These are phyloP conservation scores for Pseudopleuronectes americanus DNA, from an alignment of 2,797 vertebrate species.

Conservation along the genomic window DNA sequence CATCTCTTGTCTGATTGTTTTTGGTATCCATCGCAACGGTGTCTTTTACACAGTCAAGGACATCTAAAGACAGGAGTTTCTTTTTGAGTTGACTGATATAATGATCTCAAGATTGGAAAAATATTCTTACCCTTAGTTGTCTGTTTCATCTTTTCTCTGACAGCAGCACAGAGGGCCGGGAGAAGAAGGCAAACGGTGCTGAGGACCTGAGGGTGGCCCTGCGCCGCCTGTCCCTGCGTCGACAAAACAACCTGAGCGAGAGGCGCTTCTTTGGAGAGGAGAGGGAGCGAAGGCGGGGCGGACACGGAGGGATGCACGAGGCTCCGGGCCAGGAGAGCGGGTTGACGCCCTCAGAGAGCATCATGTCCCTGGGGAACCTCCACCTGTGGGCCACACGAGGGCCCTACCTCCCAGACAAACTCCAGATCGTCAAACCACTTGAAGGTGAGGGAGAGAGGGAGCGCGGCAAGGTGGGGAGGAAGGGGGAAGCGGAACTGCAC, in stretches of 20 bases:
- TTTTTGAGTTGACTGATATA: neutral
- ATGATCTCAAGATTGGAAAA: neutral
- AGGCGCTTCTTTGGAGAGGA: conserved; percentile 95
- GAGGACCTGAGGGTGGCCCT: conserved; percentile 94
- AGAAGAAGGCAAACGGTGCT: conserved; percentile 89
- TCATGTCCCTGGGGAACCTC: conserved; percentile 93
- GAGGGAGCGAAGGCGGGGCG: conserved; percentile 87
- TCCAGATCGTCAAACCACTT: conserved; percentile 99
- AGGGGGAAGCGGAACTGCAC: conserved; percentile 41
- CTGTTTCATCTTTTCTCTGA: neutral
- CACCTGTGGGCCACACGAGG: conserved; percentile 92
- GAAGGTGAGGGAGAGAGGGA: conserved; percentile 90
- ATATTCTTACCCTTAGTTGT: neutral
- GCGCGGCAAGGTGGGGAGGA: conserved; percentile 31
- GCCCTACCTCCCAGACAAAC: conserved; percentile 97
- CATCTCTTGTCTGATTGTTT: no score
- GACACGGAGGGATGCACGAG: conserved; percentile 84
- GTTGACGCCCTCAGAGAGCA: conserved; percentile 93
- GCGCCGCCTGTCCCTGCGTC: conserved; percentile 91
- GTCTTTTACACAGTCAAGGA: no score
- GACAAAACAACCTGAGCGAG: conserved; percentile 95
- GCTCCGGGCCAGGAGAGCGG: conserved; percentile 81
- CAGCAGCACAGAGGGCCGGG: conserved; percentile 73
- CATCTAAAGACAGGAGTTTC: neutral
- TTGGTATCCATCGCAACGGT: no score